Evolutionary conservation across 35 echinoderm and acorn worm species (phyloP), one percentile per base, ranked within the genome.

Genomic region (Ptychodera flava): DNA sequence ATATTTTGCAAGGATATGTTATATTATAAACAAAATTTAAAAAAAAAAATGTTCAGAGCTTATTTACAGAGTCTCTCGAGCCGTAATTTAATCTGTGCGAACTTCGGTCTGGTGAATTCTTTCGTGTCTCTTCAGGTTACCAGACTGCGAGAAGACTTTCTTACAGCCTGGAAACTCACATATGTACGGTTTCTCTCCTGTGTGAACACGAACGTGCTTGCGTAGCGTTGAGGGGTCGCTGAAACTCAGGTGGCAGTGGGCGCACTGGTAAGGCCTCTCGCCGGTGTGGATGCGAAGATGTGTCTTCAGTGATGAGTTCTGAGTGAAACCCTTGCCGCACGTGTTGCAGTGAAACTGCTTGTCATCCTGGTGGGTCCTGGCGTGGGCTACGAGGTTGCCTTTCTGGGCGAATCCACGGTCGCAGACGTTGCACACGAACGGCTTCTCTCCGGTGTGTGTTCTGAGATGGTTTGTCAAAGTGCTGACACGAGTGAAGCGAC

Each of bases 361-460:
- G 6, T 64, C 45, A 6, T 64, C 22, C 6, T 22, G 6, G 45
- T 64, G 45, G 45, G 22, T 22, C 22, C 45, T 64, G 6, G 22
- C 22, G 22, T 64, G 45, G 6, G 45, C 6, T 64, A 64, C 45
- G 6, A 64, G 6, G 22, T 64, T 80, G 32, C 76, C 78, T 31
- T 76, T 78, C 84, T 91, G 89, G 1, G 83, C 79, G 31, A 91
- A 91, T 33, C 84, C 34, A 15, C 45, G 32, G n/a, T 86, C 10
- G 33, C 89, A 91, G 10, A 91, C 78, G 10, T 32, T 37, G 36
- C 89, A 91, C 76, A 32, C 16, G 32, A 86, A 91, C 12, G 89
- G 89, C 64, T 85, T 91, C 79, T 91, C 89, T 16, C 89, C 89
- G 2, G 83, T 86, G 35, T 91, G 89, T 12, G 86, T 86, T 35